A percentile compares a stretch with the other conserved stretches of the same genome.
Evolutionary conservation across 1,140 invertebrate genomes (phyloP).

Genomic region (Caenorhabditis briggsae): DNA sequence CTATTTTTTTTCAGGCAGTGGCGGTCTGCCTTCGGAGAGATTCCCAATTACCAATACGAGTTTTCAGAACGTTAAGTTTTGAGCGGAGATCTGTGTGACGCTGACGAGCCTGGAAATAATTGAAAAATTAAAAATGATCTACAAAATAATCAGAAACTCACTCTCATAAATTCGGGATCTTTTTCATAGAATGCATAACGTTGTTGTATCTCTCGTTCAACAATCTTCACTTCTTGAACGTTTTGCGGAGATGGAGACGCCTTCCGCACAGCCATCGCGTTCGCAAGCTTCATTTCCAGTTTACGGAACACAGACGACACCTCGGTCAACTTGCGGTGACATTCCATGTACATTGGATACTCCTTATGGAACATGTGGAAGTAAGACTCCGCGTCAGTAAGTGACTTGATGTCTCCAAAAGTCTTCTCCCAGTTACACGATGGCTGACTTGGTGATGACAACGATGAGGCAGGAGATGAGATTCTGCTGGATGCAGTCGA

Average conservation of each 20-base stretch:
- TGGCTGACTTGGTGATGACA: conserved; percentile 49
- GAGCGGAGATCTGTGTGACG: conserved; percentile 60
- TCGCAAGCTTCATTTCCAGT: conserved; percentile 20
- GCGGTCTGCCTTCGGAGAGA: conserved; percentile 7
- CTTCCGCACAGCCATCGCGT: not conserved
- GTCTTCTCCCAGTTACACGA: conserved; percentile 58
- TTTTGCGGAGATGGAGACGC: conserved; percentile 4
- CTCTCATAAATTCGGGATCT: conserved; percentile 41
- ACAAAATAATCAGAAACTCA: not conserved
- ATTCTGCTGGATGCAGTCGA: conserved; percentile 34
- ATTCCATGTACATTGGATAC: conserved; percentile 55
- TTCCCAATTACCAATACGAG: conserved; percentile 56
- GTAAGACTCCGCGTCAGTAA: conserved; percentile 47
- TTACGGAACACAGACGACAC: not conserved
- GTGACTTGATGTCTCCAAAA: conserved; percentile 34
- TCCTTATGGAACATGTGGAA: conserved; percentile 54
- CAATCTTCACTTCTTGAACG: conserved; percentile 20
- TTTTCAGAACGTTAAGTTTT: conserved; percentile 58
- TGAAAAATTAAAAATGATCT: not conserved
- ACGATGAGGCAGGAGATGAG: conserved; percentile 38
- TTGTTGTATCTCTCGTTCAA: conserved; percentile 32
- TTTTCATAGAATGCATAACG: conserved; percentile 53
- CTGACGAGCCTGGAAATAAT: conserved; percentile 53
- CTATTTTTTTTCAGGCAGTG: not conserved
- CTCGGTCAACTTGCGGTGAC: conserved; percentile 24